Evolutionary conservation across 2,888 invertebrate species (phyloP).

Genomic region (Lasiommata megera): DNA sequence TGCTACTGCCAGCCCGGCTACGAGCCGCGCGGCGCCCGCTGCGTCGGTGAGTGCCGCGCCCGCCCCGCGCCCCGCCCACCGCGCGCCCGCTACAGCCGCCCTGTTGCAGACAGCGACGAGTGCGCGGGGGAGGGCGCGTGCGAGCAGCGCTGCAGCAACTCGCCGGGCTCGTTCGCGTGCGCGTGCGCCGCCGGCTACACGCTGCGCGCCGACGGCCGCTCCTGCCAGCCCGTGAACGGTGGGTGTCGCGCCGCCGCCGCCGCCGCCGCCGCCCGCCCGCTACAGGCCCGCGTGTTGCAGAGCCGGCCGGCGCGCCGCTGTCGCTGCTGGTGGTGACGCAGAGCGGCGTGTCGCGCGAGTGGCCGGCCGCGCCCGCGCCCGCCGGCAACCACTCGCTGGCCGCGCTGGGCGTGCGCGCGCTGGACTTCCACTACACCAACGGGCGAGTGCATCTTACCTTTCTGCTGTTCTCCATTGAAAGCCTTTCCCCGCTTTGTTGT

Average conservation of each 20-base stretch:
- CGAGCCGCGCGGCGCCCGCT: constrained; percentile 82
- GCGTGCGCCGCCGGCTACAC: constrained; percentile 87
- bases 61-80: neutral
- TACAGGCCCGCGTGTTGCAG: constrained; percentile 55
- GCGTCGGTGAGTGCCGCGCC: constrained; percentile 63
- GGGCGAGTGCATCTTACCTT: too few species aligned
- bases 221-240: constrained; percentile 88
- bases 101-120: constrained; percentile 86
- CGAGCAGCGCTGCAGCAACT: constrained; percentile 87
- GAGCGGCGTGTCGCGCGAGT: constrained; percentile 83
- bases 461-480: too few species aligned
- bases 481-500: too few species aligned
- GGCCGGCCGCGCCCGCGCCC: constrained; percentile 53
- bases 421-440: constrained; percentile 64
- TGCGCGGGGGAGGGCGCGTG: constrained; percentile 86
- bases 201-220: constrained; percentile 70
- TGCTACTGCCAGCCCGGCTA: constrained; percentile 89
- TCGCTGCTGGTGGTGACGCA: constrained; percentile 86
- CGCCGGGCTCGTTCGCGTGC: constrained; percentile 85
- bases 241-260: constrained; percentile 24
- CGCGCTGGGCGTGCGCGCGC: constrained; percentile 65
- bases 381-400: constrained; percentile 40
- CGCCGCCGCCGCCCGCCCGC: too few species aligned
- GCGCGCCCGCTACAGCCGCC: neutral
- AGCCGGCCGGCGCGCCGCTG: constrained; percentile 82